These are phyloP conservation scores for Petrocephalus zakoni DNA, from an alignment of 2,113 vertebrate species.

Conservation along the genomic window DNA sequence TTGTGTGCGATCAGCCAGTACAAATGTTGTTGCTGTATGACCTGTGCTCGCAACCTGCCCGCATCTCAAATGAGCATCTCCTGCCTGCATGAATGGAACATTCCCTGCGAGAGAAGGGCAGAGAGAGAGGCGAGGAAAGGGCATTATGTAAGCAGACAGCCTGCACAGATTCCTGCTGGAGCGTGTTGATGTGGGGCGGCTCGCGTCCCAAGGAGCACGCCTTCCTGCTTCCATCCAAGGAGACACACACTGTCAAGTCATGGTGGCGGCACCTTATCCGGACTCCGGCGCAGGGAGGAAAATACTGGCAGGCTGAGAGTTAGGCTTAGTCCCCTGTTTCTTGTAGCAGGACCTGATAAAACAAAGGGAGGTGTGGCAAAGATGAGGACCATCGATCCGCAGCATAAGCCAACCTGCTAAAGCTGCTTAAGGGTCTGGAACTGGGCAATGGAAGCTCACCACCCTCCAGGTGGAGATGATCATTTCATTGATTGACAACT, in stretches of 20 bases:
- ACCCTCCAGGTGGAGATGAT: background rate
- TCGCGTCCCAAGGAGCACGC: too few species aligned
- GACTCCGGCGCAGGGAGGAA: background rate
- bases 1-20: background rate
- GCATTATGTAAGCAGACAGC: background rate
- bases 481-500: background rate
- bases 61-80: background rate
- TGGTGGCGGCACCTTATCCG: background rate
- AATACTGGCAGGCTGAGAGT: background rate
- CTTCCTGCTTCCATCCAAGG: background rate
- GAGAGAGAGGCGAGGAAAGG: background rate
- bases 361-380: background rate
- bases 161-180: background rate
- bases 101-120: background rate
- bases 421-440: background rate
- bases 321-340: background rate
- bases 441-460: background rate
- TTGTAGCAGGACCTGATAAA: background rate
- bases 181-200: background rate
- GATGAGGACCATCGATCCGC: background rate
- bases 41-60: background rate
- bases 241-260: background rate
- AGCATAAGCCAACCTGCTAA: background rate
- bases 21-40: background rate
- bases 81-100: background rate